Evolutionary conservation across 2,888 invertebrate genomes (phyloP), one percentile per base, ranked within the genome.

Genomic region (Scaeva pyrastri): DNA sequence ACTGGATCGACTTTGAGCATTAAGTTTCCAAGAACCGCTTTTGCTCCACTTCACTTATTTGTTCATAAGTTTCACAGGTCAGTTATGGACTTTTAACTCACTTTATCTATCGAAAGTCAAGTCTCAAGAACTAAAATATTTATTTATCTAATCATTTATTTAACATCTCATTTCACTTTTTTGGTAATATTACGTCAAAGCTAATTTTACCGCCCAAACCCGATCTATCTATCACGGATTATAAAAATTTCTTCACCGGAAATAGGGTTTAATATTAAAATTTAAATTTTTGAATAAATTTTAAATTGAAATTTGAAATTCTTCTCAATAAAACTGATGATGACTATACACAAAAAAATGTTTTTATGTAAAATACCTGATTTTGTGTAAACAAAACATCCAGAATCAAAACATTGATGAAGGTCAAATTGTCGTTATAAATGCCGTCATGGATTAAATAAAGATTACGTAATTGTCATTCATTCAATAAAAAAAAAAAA

Each of bases 381-480:
- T 16, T 56, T 2, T 56, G 3, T 41, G 19, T 36, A 60, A 39
- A 36, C 6, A 60, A 36, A 60, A 39, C 50, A 23, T 7, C 60
- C 16, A 64, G 31, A 64, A 45, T 19, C 2, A 64, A 64, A 64
- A 64, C 1, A 7, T 48, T 64, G 16, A 48, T 48, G 26, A 31
- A 64, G 64, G 48, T 48, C 48, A 48, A 48, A n/a, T n/a, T n/a
- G n/a, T 26, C 11, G 48, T 31, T 14, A 12, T 16, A 16, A 19
- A 64, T 64, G 45, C 19, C 64, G 64, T 64, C 64, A 64, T 64
- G 12, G 7, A 31, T 31, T 48, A 12, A 11, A 64, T 16, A 43
- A 45, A 48, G 11, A 10, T 31, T 48, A 31, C 48, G 16, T 31
- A 12, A 16, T 36, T 5, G 7, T 12, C 64, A 48, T 64, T 64